Evolutionary conservation across 2,888 invertebrate genomes (phyloP).

Genomic region (Lydus trimaculatus): DNA sequence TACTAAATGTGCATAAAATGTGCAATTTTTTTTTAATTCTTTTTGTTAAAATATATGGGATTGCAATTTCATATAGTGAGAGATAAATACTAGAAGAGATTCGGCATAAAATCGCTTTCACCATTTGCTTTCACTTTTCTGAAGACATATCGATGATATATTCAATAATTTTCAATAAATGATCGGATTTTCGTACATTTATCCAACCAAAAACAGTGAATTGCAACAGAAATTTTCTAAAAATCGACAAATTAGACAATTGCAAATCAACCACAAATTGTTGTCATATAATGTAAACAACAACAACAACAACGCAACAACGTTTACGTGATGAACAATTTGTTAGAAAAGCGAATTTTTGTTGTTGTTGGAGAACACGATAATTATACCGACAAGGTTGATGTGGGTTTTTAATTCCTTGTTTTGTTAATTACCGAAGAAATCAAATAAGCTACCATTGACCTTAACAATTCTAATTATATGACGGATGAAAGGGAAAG

Average conservation of each 20-base stretch:
- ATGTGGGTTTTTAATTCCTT: background rate
- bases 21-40: background rate
- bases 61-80: background rate
- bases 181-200: background rate
- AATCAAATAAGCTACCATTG: background rate
- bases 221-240: background rate
- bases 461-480: background rate
- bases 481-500: background rate
- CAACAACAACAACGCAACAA: background rate
- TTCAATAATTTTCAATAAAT: background rate
- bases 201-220: background rate
- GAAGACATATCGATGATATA: background rate
- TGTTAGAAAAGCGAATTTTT: background rate
- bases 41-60: background rate
- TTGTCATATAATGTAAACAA: background rate
- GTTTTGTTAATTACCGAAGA: background rate
- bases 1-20: background rate
- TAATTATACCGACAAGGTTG: background rate
- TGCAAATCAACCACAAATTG: background rate
- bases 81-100: background rate
- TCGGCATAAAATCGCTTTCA: slow-evolving; percentile 41
- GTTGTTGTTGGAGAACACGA: no score
- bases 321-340: background rate
- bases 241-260: background rate
- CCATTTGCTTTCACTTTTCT: slow-evolving; percentile 45